Conservation (phyloP, 1,140 invertebrate genomes). For the Musca domestica region DNA sequence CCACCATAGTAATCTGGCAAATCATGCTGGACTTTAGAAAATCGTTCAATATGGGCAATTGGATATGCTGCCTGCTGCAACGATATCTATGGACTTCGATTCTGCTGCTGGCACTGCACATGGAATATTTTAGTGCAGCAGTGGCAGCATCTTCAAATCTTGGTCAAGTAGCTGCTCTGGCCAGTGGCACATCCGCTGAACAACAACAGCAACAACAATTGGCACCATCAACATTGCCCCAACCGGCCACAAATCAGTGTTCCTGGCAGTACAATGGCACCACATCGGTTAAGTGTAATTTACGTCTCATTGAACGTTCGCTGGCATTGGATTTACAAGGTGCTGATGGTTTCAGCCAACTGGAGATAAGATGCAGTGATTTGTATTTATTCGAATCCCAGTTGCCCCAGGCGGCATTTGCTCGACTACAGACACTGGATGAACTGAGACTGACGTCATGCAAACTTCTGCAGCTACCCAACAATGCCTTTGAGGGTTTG, state of each 20-base stretch:
- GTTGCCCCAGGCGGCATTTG: conserved; percentile 69
- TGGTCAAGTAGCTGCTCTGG: not conserved
- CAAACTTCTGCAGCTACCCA: conserved; percentile 74
- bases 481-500: conserved; percentile 75
- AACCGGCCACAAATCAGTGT: conserved; percentile 54
- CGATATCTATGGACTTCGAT: conserved; percentile 19
- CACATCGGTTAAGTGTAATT: conserved; percentile 63
- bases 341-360: conserved; percentile 66
- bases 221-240: conserved; percentile 25
- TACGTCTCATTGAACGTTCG: conserved; percentile 69
- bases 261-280: conserved; percentile 65
- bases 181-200: not conserved
- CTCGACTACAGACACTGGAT: conserved; percentile 69
- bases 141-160: conserved; percentile 11
- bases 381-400: conserved; percentile 77
- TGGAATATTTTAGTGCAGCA: conserved; percentile 12
- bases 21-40: not conserved
- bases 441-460: conserved; percentile 74
- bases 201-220: not conserved
- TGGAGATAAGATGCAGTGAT: conserved; percentile 75
- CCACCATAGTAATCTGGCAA: not conserved
- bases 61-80: too few relatives aligned
- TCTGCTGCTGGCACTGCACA: conserved; percentile 22
- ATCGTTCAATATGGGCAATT: too few relatives aligned
- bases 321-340: conserved; percentile 62